A percentile compares a stretch with the other conserved stretches of the same genome.
phyloP scores from a whole-genome alignment of 2,797 vertebrate species.

The Manis crassicaudata region DNA sequence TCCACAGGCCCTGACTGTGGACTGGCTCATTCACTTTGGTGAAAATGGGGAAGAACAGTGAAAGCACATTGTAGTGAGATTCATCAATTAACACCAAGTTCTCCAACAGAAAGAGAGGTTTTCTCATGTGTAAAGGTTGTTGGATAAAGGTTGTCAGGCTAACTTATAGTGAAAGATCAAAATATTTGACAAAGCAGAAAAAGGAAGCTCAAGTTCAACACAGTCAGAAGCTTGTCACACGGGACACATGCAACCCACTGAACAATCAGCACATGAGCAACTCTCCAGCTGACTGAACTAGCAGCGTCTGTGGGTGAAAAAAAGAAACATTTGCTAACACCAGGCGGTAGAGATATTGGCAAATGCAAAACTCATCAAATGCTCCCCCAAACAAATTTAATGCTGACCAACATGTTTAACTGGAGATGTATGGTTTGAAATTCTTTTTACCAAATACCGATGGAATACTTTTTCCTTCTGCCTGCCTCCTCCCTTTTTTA shows the following conservation, averaged over 20 bases:
- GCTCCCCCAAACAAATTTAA: background rate
- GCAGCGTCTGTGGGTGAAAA: background rate
- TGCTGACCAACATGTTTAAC: conserved; percentile 56
- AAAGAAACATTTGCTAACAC: background rate
- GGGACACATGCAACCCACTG: background rate
- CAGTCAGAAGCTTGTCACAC: background rate
- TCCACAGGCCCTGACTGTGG: conserved; percentile 78
- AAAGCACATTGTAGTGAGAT: conserved; percentile 35
- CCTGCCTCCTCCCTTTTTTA: too few relatives aligned
- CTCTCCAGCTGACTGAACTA: background rate
- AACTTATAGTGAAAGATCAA: background rate
- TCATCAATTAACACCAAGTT: background rate
- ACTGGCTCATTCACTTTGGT: conserved; percentile 74
- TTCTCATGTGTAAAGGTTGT: background rate
- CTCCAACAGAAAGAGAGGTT: conserved; percentile 3
- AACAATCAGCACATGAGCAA: background rate
- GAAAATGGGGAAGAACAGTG: conserved; percentile 55
- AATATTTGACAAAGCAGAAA: background rate
- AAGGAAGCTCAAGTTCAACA: background rate
- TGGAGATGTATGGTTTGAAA: conserved; percentile 77
- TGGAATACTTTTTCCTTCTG: conserved; percentile 69
- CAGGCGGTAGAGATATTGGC: background rate
- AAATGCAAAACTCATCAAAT: background rate
- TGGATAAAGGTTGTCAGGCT: background rate
- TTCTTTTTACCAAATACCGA: conserved; percentile 80